phyloP scores from a whole-genome alignment of 2,888 invertebrate genomes.

The Chironomus riparius region DNA sequence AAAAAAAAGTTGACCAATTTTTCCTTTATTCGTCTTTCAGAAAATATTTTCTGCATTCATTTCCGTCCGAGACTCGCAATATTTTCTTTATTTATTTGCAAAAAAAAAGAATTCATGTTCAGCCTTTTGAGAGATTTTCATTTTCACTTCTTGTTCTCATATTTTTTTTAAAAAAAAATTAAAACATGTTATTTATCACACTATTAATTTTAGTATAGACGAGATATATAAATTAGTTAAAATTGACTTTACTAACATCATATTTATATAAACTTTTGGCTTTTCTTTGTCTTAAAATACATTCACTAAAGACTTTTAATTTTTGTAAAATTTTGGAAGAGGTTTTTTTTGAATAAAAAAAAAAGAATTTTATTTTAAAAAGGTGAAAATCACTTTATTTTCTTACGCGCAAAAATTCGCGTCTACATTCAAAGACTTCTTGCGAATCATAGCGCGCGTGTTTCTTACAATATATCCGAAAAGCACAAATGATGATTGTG shows the following conservation, averaged over 20 bases:
- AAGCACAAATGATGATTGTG: background rate
- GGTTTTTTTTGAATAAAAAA: too few relatives aligned
- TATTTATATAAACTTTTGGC: background rate
- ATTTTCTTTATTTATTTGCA: background rate
- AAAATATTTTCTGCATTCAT: background rate
- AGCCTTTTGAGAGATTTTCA: background rate
- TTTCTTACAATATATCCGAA: conserved; percentile 15
- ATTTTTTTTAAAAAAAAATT: background rate
- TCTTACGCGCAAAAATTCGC: background rate
- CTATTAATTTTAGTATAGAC: too few relatives aligned
- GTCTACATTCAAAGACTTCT: conserved; percentile 1
- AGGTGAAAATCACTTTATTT: background rate
- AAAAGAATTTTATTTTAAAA: background rate
- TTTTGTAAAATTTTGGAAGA: background rate
- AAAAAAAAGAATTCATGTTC: background rate
- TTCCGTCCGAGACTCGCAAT: too few relatives aligned
- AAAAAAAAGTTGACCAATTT: conserved; percentile 1
- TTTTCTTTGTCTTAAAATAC: background rate
- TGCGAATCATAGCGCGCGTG: conserved; percentile 20
- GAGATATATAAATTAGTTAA: too few relatives aligned
- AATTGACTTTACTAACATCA: background rate
- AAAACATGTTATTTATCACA: too few relatives aligned
- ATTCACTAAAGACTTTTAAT: background rate
- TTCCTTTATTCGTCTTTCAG: conserved; percentile 5
- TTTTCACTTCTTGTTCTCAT: background rate